Conservation (phyloP, 2,113 vertebrate genomes). For the Pelusios castaneus region DNA sequence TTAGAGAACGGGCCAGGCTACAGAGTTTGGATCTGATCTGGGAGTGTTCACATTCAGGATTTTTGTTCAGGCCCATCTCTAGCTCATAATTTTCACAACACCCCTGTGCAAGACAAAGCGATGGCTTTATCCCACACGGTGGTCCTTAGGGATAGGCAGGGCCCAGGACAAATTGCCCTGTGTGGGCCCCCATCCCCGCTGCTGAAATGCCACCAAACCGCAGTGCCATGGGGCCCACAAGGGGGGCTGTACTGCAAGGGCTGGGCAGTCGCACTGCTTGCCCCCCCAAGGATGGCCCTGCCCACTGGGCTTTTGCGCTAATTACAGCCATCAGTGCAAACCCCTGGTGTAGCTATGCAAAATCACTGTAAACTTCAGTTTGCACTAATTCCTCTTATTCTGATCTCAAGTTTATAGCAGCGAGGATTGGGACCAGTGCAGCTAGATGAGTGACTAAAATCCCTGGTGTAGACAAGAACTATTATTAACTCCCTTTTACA, state of each 20-base stretch:
- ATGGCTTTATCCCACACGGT: background rate
- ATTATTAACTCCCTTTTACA: background rate
- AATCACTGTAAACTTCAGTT: background rate
- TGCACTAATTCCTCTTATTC: background rate
- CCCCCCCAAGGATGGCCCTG: too few species aligned
- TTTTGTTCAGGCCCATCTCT: background rate
- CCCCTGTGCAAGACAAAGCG: background rate
- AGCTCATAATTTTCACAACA: background rate
- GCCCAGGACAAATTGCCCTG: too few species aligned
- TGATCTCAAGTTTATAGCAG: background rate
- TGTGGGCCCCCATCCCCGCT: too few species aligned
- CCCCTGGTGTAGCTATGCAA: background rate
- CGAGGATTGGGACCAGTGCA: background rate
- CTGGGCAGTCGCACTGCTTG: too few species aligned
- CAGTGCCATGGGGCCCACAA: too few species aligned
- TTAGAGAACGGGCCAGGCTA: background rate
- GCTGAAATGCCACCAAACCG: too few species aligned
- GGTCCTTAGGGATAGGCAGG: too few species aligned
- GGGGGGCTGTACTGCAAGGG: too few species aligned
- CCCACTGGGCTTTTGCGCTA: background rate
- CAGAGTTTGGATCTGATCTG: background rate
- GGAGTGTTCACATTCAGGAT: background rate
- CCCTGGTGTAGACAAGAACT: background rate
- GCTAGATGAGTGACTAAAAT: background rate
- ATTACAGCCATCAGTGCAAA: background rate